Evolutionary conservation across 30 jellyfish, hydroid and myxozoan genomes (phyloP).

Genomic region (Aurelia coerulea): DNA sequence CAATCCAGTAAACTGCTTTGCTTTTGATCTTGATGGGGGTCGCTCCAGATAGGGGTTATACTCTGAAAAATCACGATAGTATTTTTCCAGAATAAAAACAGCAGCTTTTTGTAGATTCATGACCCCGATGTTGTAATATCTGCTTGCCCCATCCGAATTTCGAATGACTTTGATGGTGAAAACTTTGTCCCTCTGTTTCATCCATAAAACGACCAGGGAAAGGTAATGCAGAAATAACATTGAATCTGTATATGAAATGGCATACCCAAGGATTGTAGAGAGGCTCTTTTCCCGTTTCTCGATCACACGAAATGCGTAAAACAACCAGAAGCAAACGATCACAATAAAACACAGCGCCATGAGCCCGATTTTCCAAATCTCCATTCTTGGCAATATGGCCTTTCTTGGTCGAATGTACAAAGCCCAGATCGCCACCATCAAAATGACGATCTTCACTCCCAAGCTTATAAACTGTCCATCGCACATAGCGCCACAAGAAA

Average conservation of each 20-base stretch:
- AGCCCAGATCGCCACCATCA: slow-evolving; percentile 95
- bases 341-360: slow-evolving; percentile 76
- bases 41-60: slow-evolving; percentile 92
- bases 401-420: slow-evolving; percentile 87
- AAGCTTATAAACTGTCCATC: slow-evolving; percentile 88
- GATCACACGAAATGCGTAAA: slow-evolving; percentile 85
- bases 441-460: slow-evolving; percentile 86
- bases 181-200: slow-evolving; percentile 81
- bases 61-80: slow-evolving; percentile 90
- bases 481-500: slow-evolving; percentile 72
- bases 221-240: slow-evolving; percentile 92
- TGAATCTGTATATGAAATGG: slow-evolving; percentile 82
- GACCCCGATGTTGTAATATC: slow-evolving; percentile 87
- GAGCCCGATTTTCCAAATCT: slow-evolving; percentile 77
- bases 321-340: slow-evolving; percentile 87
- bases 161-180: slow-evolving; percentile 89
- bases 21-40: slow-evolving; percentile 84
- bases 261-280: slow-evolving; percentile 61
- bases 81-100: slow-evolving; percentile 77
- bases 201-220: slow-evolving; percentile 88
- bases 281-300: slow-evolving; percentile 51
- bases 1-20: slow-evolving; percentile 82
- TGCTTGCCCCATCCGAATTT: slow-evolving; percentile 87
- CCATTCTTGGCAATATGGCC: slow-evolving; percentile 82
- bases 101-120: slow-evolving; percentile 90